Conservation (phyloP, 2,797 vertebrate genomes). For the Karalla daura region DNA sequence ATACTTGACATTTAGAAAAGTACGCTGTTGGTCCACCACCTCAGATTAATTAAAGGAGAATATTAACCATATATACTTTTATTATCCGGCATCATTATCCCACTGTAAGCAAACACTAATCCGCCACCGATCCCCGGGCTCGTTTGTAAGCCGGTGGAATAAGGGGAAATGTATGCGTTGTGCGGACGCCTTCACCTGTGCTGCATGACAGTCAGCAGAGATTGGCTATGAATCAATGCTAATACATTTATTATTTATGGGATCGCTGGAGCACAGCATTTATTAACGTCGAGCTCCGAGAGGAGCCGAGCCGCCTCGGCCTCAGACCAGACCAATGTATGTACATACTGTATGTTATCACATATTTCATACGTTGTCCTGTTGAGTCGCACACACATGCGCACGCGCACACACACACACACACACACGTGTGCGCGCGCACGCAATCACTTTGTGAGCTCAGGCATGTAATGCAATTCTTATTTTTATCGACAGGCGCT, state of each 20-base stretch:
- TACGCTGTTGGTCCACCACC: constrained; percentile 20
- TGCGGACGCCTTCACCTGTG: constrained; percentile 51
- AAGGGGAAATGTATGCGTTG: constrained; percentile 45
- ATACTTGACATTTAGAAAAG: constrained; percentile 52
- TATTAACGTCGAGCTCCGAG: constrained; percentile 41
- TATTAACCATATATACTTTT: constrained; percentile 48
- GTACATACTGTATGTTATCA: constrained; percentile 26
- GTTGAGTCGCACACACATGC: neutral
- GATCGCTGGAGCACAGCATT: constrained; percentile 49
- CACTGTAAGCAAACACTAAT: constrained; percentile 65
- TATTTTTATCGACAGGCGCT: constrained; percentile 32
- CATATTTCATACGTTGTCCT: constrained; percentile 5
- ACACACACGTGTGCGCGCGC: neutral
- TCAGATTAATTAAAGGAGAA: constrained; percentile 53
- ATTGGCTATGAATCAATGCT: constrained; percentile 56
- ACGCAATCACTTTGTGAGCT: constrained; percentile 17
- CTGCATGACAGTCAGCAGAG: constrained; percentile 16
- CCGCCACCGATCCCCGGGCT: constrained; percentile 51
- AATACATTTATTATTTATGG: constrained; percentile 64
- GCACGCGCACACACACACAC: neutral
- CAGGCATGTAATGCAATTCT: constrained; percentile 36
- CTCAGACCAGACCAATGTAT: constrained; percentile 22
- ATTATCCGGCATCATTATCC: constrained; percentile 52
- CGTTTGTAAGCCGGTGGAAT: constrained; percentile 46
- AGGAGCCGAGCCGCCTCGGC: constrained; percentile 13